Evolutionary conservation across 2,888 invertebrate species (phyloP), one percentile per base, ranked within the genome.

Genomic region (Unio delphinus): DNA sequence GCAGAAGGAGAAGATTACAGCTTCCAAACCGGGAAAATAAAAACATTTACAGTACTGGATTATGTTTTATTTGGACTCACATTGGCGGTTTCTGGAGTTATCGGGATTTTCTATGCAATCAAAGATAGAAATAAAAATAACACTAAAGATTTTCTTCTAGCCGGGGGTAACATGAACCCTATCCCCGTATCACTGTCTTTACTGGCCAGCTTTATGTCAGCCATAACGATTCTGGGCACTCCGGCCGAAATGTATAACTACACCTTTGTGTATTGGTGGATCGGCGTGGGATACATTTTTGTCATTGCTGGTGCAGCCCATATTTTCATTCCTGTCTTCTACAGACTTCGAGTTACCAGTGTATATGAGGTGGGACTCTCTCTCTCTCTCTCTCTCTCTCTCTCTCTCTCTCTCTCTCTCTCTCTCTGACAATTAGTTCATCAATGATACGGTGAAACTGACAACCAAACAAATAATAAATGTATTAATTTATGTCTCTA

Each of bases 161-260:
- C 89, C 2, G 86, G 87, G 7, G 83, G 87, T 7, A 81, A 84
- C 67, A 89, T 89, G 89, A 80, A 80, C 57, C 80, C 87, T 0
- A 68, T 83, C 5, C 89, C 89, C 0, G 88, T 89, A n/a, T 80
- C 88, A 0, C 74, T 89, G 74, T 89, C 89, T n/a, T 77, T 89
- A 61, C 79, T 89, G 59, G 89, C 89, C 45, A 23, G 23, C 23
- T 23, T 23, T 23, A 23, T 23, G 23, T 23, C 23, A 23, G 23
- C 23, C 23, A 23, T 23, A 23, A 23, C 23, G 23, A 87, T 89
- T 61, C 83, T 89, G 17, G 89, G 89, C 8, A 86, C 85, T 7
- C 88, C 89, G 28, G 84, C 86, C 8, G 89, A 89, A 76, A 86
- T 88, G 80, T 89, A 89, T 75, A 81, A 82, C 69, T 88, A 83